Conservation (phyloP, 2,113 vertebrate genomes). For the Tauraco erythrolophus region DNA sequence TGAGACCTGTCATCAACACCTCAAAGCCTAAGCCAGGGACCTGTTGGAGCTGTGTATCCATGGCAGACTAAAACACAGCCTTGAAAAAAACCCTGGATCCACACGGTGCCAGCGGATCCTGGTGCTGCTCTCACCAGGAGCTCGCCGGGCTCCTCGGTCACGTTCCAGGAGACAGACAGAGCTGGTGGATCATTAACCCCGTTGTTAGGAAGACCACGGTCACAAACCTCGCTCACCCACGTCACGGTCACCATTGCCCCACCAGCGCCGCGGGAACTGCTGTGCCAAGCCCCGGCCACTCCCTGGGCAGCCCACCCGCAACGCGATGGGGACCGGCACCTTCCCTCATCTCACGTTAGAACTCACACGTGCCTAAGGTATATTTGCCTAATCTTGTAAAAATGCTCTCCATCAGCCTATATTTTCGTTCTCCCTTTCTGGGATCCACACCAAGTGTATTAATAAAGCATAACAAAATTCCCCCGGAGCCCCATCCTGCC, state of each 20-base stretch:
- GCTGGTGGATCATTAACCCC: too few relatives aligned
- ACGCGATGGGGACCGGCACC: accelerated
- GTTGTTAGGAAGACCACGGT: accelerated
- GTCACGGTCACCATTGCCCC: accelerated
- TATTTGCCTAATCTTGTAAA: neutral
- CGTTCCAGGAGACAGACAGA: accelerated
- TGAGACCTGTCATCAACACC: accelerated
- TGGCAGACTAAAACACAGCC: neutral
- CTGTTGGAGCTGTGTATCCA: neutral
- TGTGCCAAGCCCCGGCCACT: accelerated
- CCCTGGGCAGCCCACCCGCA: neutral
- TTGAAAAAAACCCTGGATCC: accelerated
- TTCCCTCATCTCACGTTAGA: accelerated
- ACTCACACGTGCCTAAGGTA: too few relatives aligned
- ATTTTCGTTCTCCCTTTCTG: neutral
- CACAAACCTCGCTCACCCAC: neutral
- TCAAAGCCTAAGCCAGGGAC: neutral
- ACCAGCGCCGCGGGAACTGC: accelerated
- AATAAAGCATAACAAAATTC: neutral
- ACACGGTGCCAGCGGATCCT: accelerated
- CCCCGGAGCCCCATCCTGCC: accelerated
- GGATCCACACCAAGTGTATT: too few relatives aligned
- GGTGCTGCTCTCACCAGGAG: accelerated
- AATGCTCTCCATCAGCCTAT: accelerated
- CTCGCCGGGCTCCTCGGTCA: accelerated